Evolutionary conservation across 2,888 invertebrate species (phyloP), one percentile per base, ranked within the genome.

Genomic region (Cremastinae sp.): DNA sequence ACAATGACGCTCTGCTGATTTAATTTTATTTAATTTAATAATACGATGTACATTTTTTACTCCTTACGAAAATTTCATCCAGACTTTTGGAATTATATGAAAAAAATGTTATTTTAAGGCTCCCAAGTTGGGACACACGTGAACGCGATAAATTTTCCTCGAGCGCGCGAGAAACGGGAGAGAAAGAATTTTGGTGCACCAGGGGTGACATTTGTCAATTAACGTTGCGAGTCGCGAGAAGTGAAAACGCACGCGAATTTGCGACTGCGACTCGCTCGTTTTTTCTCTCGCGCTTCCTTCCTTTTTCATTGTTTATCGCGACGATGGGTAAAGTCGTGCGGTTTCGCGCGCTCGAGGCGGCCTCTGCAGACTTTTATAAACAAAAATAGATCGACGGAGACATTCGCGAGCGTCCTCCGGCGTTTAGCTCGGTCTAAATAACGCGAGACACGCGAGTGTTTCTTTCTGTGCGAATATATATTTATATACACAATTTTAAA

Each of bases 371-470:
- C 53, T 53, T 55, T 70, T 70, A 76, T 76, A 76, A 75, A 78
- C 78, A 62, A 78, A 78, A 78, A 78, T 78, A 78, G 75, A 75
- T 76, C 59, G 70, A 55, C 53, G 64, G 45, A 43, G 64, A 73
- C 64, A 65, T 41, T 37, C 61, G 7, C 53, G 56, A 73, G 55
- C 59, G 59, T 45, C 53, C 45, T 77, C 77, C 65, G 74, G 77
- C 77, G 74, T 77, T 77, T 77, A 74, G 74, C 70, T 61, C 74
- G 69, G 70, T 77, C 65, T 61, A 65, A 73, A 74, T 74, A 77
- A 77, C 76, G 73, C n/a, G 53, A 74, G 65, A 35, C 53, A 55
- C 53, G 45, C 61, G 65, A 77, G 70, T 61, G 55, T 65, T 51
- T 59, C 53, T 18, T 8, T 41, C 22, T 37, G n/a, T 35, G 47